Conservation (phyloP, 92 coral and sea anemone genomes). For the Bergia sp. region DNA sequence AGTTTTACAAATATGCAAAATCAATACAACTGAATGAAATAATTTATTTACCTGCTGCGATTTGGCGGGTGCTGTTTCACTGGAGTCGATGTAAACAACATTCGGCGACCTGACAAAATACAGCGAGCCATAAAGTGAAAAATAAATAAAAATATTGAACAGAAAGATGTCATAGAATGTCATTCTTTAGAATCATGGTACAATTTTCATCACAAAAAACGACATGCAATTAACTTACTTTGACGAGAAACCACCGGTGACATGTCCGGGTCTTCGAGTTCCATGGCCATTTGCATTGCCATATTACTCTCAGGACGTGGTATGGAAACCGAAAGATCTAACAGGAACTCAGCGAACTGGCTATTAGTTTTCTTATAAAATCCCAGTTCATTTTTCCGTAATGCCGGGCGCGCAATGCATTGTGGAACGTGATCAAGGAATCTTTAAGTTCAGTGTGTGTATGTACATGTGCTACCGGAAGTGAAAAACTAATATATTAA, state of each 20-base stretch:
- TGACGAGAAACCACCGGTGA: slow-evolving; percentile 27
- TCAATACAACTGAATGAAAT: not conserved
- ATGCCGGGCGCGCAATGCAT: too few species aligned
- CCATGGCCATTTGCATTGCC: not conserved
- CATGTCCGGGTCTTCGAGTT: slow-evolving; percentile 25
- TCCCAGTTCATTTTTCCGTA: slow-evolving; percentile 1
- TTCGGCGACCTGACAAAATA: slow-evolving; percentile 27
- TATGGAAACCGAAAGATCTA: not conserved
- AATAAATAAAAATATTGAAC: not conserved
- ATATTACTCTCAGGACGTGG: not conserved
- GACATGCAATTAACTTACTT: not conserved
- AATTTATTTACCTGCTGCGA: slow-evolving; percentile 11
- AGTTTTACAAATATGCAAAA: not conserved
- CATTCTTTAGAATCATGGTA: slow-evolving; percentile 6
- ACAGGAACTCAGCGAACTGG: slow-evolving; percentile 34
- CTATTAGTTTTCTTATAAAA: slow-evolving; percentile 27
- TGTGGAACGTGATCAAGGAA: too few species aligned
- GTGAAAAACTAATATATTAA: too few species aligned
- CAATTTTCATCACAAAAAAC: not conserved
- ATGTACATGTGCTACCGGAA: too few species aligned
- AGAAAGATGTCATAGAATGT: slow-evolving; percentile 9
- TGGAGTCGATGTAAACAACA: slow-evolving; percentile 16
- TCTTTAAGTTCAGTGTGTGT: too few species aligned
- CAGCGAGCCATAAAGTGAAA: slow-evolving; percentile 21
- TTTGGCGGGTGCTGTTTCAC: slow-evolving; percentile 10